A percentile compares a stretch with the other conserved stretches of the same genome.
phyloP scores from a whole-genome alignment of 2,797 vertebrate species.

The Rhadinocentrus ornatus region DNA sequence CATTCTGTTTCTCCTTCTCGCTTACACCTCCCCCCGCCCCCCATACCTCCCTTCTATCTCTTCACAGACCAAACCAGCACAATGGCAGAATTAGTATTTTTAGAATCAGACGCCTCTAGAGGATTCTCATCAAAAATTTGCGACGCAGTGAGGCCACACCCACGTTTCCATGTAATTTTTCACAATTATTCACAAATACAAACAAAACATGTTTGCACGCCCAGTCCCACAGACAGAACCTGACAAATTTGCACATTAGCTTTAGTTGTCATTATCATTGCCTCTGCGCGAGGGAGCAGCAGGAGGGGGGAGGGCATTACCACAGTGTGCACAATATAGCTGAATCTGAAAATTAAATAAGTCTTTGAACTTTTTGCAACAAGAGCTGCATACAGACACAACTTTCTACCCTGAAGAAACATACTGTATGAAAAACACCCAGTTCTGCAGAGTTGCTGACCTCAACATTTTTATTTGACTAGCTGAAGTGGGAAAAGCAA shows the following conservation, averaged over 20 bases:
- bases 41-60: conserved; percentile 25
- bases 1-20: conserved; percentile 26
- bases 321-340: conserved; percentile 39
- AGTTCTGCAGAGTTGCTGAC: conserved; percentile 58
- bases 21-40: conserved; percentile 20
- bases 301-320: conserved; percentile 38
- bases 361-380: conserved; percentile 68
- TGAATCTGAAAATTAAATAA: conserved; percentile 62
- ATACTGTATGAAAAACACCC: conserved; percentile 17
- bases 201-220: conserved; percentile 1
- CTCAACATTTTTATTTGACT: conserved; percentile 61
- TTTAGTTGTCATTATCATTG: conserved; percentile 25
- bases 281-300: conserved; percentile 18
- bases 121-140: conserved; percentile 73
- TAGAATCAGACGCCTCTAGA: conserved; percentile 70
- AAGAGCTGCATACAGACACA: conserved; percentile 57
- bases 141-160: conserved; percentile 30
- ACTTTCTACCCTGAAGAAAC: conserved; percentile 56
- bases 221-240: conserved; percentile 17
- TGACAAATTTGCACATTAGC: conserved; percentile 29
- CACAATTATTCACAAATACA: conserved; percentile 29
- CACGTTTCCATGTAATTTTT: conserved; percentile 37
- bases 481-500: conserved; percentile 47
- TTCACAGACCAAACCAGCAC: conserved; percentile 56
- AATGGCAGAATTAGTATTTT: conserved; percentile 76